Evolutionary conservation across 1,140 invertebrate species (phyloP).

Genomic region (Teleopsis dalmanni): DNA sequence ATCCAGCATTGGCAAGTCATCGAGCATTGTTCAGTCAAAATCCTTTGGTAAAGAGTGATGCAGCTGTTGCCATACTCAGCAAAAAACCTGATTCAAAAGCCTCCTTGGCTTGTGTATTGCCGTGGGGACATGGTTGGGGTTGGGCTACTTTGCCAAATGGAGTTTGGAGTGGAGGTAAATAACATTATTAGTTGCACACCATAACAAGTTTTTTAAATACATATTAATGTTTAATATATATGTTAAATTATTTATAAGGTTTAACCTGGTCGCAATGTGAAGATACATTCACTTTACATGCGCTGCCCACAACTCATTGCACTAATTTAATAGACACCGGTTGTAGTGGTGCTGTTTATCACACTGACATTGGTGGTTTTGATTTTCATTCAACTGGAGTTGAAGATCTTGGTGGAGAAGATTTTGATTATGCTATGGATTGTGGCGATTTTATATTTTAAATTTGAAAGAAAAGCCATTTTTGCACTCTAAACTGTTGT

Average conservation of each 20-base stretch:
- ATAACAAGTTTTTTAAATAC: background rate
- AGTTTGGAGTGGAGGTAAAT: constrained; percentile 52
- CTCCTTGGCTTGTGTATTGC: constrained; percentile 38
- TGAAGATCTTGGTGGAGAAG: constrained; percentile 48
- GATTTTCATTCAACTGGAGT: constrained; percentile 49
- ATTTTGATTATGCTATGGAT: constrained; percentile 55
- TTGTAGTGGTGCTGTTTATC: constrained; percentile 51
- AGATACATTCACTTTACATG: constrained; percentile 54
- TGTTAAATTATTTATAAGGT: constrained; percentile 33
- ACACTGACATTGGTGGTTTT: constrained; percentile 52
- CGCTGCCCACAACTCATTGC: constrained; percentile 53
- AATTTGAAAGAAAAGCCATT: constrained; percentile 12
- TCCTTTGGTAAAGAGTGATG: constrained; percentile 40
- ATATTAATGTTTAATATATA: background rate
- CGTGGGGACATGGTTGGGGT: constrained; percentile 52
- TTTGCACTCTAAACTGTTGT: background rate
- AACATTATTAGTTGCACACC: background rate
- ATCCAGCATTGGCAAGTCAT: constrained; percentile 22
- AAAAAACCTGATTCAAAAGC: constrained; percentile 41
- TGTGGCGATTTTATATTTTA: constrained; percentile 58
- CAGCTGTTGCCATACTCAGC: constrained; percentile 40
- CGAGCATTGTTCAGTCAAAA: constrained; percentile 27
- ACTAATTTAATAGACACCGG: constrained; percentile 51
- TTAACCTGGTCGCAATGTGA: constrained; percentile 56
- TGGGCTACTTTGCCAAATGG: constrained; percentile 55